Percentiles rank a stretch among this genome's conserved stretches.
phyloP scores from a whole-genome alignment of 2,888 invertebrate species.

The Dendrolimus pini region DNA sequence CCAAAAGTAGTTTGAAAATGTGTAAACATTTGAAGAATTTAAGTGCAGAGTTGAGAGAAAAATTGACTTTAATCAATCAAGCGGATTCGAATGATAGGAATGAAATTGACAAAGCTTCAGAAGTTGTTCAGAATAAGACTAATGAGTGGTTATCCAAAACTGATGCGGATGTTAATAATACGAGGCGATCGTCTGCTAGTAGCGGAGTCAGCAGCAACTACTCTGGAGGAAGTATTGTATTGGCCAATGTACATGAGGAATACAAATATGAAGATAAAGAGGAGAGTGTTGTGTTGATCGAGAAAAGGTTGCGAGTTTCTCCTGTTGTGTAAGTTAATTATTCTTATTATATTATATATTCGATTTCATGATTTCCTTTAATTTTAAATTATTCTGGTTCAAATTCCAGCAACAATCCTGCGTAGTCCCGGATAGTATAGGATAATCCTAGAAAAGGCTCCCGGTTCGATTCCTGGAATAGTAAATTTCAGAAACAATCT shows the following conservation, averaged over 20 bases:
- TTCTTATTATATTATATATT: not conserved
- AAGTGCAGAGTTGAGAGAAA: slow-evolving; percentile 6
- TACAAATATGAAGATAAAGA: slow-evolving; percentile 85
- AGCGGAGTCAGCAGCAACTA: slow-evolving; percentile 64
- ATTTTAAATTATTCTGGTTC: too few species aligned
- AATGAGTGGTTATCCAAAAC: slow-evolving; percentile 53
- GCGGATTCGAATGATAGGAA: slow-evolving; percentile 33
- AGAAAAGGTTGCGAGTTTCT: slow-evolving; percentile 76
- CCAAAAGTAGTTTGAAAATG: slow-evolving; percentile 48
- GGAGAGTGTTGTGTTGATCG: slow-evolving; percentile 82
- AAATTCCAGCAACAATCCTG: too few species aligned
- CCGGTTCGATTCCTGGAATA: too few species aligned
- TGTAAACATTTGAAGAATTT: slow-evolving; percentile 12
- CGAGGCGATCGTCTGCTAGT: slow-evolving; percentile 61
- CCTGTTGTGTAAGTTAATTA: slow-evolving; percentile 66
- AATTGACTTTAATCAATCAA: slow-evolving; percentile 8
- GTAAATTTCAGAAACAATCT: too few species aligned
- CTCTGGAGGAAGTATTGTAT: slow-evolving; percentile 59
- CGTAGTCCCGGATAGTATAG: too few species aligned
- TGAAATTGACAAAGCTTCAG: slow-evolving; percentile 49
- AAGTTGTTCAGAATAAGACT: slow-evolving; percentile 54
- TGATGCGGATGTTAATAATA: slow-evolving; percentile 38
- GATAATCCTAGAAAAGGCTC: too few species aligned
- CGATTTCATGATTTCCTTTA: too few species aligned
- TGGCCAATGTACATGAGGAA: slow-evolving; percentile 81